Base-by-base conservation (phyloP, 64 coral and sea anemone genomes). In the Cladopsammia gracilis region DNA sequence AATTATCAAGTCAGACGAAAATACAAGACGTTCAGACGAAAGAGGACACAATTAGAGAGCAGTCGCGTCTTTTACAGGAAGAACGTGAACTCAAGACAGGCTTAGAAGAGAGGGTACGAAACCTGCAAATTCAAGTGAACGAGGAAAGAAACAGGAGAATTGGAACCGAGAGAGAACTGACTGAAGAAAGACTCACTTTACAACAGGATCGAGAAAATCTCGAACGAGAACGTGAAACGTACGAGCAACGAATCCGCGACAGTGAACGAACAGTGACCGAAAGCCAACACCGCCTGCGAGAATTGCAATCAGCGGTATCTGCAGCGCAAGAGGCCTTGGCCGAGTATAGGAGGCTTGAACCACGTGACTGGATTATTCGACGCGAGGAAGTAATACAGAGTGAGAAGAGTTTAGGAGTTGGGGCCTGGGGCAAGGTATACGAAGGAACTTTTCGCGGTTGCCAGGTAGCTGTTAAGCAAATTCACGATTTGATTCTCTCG, bases 321-420 rank as follows among this genome's bases (percentile, higher is more conserved):
- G 64, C 44, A 8, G 90, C 96, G 19, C 93, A 98, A 26, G 84
- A 95, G 13, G 75, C 93, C 14, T 57, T 95, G n/a, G 96, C 91
- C 52, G 96, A 98, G 48, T 90, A 95, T 69, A 79, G 89, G 20
- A 89, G 96, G 1, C 82, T 98, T 6, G 93, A 98, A 44, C 96
- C 96, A 58, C 96, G 96, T 77, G 94, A 98, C 74, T 98, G 97
- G 97, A 96, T 93, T 9, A 88, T 98, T 22, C 72, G 85, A 62
- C 75, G 97, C 16, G 97, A 98, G 10, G 97, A 98, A 64, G 94
- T 98, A 14, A 75, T 71, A 0, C 25, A 93, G 58, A 84, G 75
- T 12, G 94, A 95, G 56, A 88, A 53, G 25, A 58, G 49, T 13
- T 72, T 98, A 0, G 97, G 97, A 34, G 78, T 67, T 48, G 97